Evolutionary conservation across 2,797 vertebrate genomes (phyloP).

Genomic region (Heteromormyrus szaboi): DNA sequence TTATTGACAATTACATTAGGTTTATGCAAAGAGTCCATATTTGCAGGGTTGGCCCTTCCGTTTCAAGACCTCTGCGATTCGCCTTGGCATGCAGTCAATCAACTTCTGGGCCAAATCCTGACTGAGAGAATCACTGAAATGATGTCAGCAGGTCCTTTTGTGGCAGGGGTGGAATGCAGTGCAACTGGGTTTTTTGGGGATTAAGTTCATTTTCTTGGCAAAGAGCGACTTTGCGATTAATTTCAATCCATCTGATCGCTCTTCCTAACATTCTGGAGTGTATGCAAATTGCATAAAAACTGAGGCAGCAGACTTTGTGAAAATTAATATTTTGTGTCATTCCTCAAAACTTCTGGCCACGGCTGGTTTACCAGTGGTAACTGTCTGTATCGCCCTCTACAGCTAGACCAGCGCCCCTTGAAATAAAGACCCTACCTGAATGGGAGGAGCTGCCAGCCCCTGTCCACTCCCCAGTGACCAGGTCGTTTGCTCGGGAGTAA

Average conservation of each 20-base stretch:
- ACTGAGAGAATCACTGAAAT: not conserved
- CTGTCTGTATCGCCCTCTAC: constrained; percentile 43
- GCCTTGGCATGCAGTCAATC: not conserved
- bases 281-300: not conserved
- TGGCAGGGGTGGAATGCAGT: not conserved
- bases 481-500: constrained; percentile 95
- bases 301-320: not conserved
- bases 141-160: not conserved
- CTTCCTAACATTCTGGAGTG: not conserved
- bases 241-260: not conserved
- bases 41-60: not conserved
- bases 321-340: not conserved
- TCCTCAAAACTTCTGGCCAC: not conserved
- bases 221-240: not conserved
- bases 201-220: not conserved
- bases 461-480: constrained; percentile 91
- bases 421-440: constrained; percentile 89
- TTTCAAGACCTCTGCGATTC: not conserved
- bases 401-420: constrained; percentile 92
- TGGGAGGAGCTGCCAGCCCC: constrained; percentile 93
- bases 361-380: not conserved
- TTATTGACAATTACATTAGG: not conserved
- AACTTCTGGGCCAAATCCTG: not conserved
- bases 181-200: too few relatives aligned
- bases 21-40: not conserved